Evolutionary conservation across 2,797 vertebrate genomes (phyloP), one percentile per base, ranked within the genome.

Genomic region (Acanthis flammea): DNA sequence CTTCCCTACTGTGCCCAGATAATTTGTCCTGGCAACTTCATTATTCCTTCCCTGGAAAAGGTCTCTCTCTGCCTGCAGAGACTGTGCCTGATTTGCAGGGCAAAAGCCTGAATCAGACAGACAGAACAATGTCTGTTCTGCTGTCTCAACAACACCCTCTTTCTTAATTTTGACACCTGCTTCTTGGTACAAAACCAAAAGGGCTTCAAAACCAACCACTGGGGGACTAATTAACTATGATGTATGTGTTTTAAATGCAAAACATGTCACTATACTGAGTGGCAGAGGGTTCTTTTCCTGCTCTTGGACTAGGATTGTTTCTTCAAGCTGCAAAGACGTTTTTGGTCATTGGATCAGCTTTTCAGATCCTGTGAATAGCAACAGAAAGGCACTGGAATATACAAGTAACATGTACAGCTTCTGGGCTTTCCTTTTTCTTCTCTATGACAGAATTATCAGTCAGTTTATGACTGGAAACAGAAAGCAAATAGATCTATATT

Each of bases 391-490:
- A 82, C 0, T 3, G n/a, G n/a, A 77, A 76, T 23, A 57, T 13
- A 39, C 17, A 91, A 33, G 7, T 39, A 65, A 33, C 24, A 10
- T 23, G 10, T 11, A 91, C 19, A 55, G 30, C 9, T 42, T 47
- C 12, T 42, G 22, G 37, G 42, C 18, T 88, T 73, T 53, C 42
- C 50, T 81, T 74, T 37, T 57, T 80, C 44, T 33, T 87, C 25
- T 88, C 67, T 57, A 54, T 27, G 30, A 81, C 23, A 61, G 25
- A 92, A 54, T 70, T 66, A 62, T 37, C 37, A 90, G 48, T 76
- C 63, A 54, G 65, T 89, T 84, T 91, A 88, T 63, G 63, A 92
- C 63, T 58, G 39, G 63, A 92, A 94, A 76, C 51, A 82, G 74
- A 94, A 93, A 86, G 23, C 30, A 76, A 84, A 62, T 61, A n/a